phyloP scores from a whole-genome alignment of 2,888 invertebrate genomes.

The Metopia argyrocephala region DNA sequence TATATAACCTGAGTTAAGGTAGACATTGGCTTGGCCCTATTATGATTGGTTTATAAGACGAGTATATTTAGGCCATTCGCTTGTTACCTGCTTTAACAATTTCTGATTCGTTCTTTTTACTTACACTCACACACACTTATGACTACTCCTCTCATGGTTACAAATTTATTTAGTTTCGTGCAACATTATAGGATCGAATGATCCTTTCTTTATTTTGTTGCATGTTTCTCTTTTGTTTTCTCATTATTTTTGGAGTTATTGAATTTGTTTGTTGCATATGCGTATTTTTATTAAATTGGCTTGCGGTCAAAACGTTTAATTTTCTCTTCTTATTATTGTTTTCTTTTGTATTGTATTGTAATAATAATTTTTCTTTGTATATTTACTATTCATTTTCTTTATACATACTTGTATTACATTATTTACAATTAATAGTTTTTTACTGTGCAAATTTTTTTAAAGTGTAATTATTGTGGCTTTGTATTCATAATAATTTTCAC shows the following conservation, averaged over 20 bases:
- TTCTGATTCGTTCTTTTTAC: conserved; percentile 61
- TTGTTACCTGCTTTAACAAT: conserved; percentile 51
- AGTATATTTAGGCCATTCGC: conserved; percentile 37
- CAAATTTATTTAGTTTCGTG: conserved; percentile 27
- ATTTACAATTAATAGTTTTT: conserved; percentile 30
- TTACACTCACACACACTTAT: background rate
- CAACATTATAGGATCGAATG: conserved; percentile 25
- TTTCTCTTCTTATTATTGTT: conserved; percentile 58
- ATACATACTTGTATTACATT: too few species aligned
- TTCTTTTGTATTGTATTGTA: conserved; percentile 5
- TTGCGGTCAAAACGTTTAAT: conserved; percentile 77
- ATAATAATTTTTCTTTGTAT: conserved; percentile 49
- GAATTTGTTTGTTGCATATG: conserved; percentile 51
- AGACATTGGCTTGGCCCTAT: conserved; percentile 16
- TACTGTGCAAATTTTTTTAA: conserved; percentile 31
- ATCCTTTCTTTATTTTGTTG: conserved; percentile 46
- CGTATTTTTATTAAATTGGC: conserved; percentile 70
- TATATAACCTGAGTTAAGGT: conserved; percentile 55
- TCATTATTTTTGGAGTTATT: conserved; percentile 51
- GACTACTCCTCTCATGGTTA: conserved; percentile 14
- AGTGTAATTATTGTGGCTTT: conserved; percentile 66
- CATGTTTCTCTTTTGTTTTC: conserved; percentile 33
- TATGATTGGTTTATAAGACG: conserved; percentile 65
- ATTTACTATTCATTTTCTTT: conserved; percentile 29
- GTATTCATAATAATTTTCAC: conserved; percentile 64